phyloP scores from a whole-genome alignment of 1,140 invertebrate genomes.

The Bombus pascuorum region DNA sequence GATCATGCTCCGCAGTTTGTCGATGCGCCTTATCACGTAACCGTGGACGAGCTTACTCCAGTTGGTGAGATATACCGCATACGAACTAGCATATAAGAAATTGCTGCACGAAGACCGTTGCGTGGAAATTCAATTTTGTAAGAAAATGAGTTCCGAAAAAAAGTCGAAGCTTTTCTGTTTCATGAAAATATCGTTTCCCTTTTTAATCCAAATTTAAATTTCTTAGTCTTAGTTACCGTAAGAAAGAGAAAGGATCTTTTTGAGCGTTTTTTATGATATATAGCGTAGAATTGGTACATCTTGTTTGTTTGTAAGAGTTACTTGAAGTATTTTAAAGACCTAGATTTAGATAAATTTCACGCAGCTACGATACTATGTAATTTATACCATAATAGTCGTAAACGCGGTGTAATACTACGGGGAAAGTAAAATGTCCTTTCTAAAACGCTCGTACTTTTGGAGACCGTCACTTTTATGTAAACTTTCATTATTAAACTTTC shows the following conservation, averaged over 20 bases:
- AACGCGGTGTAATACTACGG: not conserved
- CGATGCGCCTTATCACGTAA: slow-evolving; percentile 89
- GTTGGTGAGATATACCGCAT: slow-evolving; percentile 83
- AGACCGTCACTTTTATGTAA: not conserved
- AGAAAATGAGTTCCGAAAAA: not conserved
- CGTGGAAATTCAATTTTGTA: not conserved
- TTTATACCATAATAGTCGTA: not conserved
- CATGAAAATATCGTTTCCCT: not conserved
- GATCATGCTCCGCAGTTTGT: slow-evolving; percentile 90
- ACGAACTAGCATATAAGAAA: slow-evolving; percentile 18
- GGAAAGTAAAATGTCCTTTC: not conserved
- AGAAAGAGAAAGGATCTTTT: not conserved
- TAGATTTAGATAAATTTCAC: not conserved
- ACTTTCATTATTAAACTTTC: not conserved
- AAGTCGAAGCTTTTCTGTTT: not conserved
- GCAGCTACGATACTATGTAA: not conserved
- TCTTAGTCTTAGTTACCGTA: not conserved
- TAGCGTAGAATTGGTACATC: not conserved
- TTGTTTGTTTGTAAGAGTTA: not conserved
- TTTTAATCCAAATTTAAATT: not conserved
- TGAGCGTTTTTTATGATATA: not conserved
- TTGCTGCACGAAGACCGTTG: not conserved
- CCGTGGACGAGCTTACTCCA: slow-evolving; percentile 91
- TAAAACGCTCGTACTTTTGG: not conserved
- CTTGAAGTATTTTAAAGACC: not conserved